These are phyloP conservation scores for Oreochromis mossambicus DNA, from an alignment of 2,797 vertebrate genomes.

Conservation along the genomic window DNA sequence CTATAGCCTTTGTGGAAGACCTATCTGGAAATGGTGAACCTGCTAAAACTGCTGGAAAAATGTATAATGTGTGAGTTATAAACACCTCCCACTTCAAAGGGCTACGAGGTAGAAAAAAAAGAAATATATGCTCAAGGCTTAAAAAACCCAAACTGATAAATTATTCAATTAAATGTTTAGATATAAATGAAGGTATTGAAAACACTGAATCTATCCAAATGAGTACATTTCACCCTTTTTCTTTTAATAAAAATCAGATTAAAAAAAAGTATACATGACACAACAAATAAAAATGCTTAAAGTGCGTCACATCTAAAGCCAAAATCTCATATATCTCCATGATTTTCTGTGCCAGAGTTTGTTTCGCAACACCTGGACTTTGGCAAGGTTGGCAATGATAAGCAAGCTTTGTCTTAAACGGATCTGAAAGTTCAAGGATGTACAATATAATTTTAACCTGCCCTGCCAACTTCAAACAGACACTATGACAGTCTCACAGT, in stretches of 20 bases:
- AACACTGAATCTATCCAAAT: neutral
- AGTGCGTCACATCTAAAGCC: neutral
- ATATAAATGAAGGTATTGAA: neutral
- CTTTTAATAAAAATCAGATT: neutral
- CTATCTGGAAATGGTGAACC: neutral
- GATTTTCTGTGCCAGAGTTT: neutral
- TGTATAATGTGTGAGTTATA: neutral
- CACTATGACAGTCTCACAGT: conserved; percentile 25
- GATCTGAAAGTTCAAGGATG: conserved; percentile 42
- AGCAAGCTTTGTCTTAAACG: conserved; percentile 2
- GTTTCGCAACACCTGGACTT: conserved; percentile 14
- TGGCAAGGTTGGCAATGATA: neutral
- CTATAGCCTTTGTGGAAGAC: neutral
- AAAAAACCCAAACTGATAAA: neutral
- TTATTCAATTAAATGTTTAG: neutral
- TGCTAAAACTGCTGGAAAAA: neutral
- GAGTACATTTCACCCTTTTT: neutral
- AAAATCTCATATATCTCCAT: neutral
- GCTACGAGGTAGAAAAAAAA: neutral
- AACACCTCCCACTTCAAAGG: neutral
- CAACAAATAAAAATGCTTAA: neutral
- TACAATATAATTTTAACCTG: conserved; percentile 1
- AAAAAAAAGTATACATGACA: neutral
- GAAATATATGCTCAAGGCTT: neutral
- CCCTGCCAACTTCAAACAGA: conserved; percentile 18